Conservation (phyloP, 1,140 invertebrate genomes). For the Bombus pascuorum region DNA sequence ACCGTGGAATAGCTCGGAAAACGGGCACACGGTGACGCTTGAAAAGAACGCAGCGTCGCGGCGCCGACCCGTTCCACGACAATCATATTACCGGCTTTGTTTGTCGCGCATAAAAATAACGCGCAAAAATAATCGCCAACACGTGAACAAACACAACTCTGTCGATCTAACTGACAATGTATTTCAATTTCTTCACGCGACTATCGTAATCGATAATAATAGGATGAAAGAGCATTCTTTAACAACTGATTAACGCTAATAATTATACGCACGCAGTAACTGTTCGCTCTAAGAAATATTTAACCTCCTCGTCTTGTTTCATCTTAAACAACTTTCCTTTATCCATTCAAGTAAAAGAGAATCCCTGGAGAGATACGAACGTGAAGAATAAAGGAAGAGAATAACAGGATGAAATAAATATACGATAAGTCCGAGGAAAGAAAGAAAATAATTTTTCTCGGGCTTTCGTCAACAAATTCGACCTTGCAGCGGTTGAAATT, state of each 20-base stretch:
- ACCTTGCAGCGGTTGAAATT: too few relatives aligned
- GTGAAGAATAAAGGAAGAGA: too few relatives aligned
- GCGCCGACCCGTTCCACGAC: not conserved
- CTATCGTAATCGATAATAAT: slow-evolving; percentile 15
- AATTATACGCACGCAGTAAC: not conserved
- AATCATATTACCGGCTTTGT: not conserved
- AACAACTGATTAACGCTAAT: not conserved
- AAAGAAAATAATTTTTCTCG: not conserved
- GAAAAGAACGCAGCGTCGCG: not conserved
- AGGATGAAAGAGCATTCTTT: not conserved
- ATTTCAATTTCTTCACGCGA: not conserved
- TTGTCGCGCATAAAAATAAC: not conserved
- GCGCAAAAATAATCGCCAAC: not conserved
- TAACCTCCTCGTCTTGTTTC: not conserved
- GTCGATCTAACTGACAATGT: not conserved
- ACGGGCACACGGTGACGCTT: not conserved
- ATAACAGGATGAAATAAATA: too few relatives aligned
- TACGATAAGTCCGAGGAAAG: too few relatives aligned
- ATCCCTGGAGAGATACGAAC: too few relatives aligned
- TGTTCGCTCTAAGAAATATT: not conserved
- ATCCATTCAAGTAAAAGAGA: too few relatives aligned
- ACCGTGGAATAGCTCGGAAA: slow-evolving; percentile 21
- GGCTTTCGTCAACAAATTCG: too few relatives aligned
- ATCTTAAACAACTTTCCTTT: too few relatives aligned
- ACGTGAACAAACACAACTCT: not conserved